phyloP scores from a whole-genome alignment of 2,797 vertebrate species.

The Bufotes viridis region DNA sequence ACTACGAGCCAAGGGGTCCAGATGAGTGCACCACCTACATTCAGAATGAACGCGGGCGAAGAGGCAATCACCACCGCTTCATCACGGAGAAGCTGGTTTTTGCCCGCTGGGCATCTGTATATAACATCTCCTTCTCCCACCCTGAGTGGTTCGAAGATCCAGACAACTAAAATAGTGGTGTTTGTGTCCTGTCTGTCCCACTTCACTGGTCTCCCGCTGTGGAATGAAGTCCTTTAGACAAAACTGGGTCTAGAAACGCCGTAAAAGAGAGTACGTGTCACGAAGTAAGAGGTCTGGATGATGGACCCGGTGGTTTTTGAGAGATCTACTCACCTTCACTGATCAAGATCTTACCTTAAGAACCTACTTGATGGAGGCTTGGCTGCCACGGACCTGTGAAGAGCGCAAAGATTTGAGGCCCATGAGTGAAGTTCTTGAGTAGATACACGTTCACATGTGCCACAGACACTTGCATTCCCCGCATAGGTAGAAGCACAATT shows the following conservation, averaged over 20 bases:
- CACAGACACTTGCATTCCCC: neutral
- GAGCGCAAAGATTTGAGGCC: neutral
- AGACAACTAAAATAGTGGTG: constrained; percentile 45
- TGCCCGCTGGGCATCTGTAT: constrained; percentile 89
- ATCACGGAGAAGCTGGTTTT: constrained; percentile 98
- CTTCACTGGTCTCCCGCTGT: constrained; percentile 45
- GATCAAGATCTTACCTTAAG: neutral
- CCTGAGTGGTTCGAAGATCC: constrained; percentile 82
- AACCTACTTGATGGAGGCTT: neutral
- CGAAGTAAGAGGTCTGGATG: neutral
- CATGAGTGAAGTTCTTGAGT: neutral
- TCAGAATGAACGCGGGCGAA: constrained; percentile 86
- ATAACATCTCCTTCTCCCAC: constrained; percentile 92
- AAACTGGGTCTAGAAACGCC: neutral
- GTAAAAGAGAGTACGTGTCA: constrained; percentile 6
- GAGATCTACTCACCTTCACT: neutral
- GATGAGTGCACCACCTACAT: constrained; percentile 93
- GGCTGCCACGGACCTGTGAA: neutral
- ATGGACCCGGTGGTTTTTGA: neutral
- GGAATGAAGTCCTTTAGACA: constrained; percentile 39
- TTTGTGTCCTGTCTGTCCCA: neutral
- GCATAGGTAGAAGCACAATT: neutral
- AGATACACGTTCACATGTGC: neutral
- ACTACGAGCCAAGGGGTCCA: constrained; percentile 91
- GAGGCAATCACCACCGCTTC: constrained; percentile 96